phyloP scores from a whole-genome alignment of 2,113 vertebrate species.

The Casuarius casuarius region DNA sequence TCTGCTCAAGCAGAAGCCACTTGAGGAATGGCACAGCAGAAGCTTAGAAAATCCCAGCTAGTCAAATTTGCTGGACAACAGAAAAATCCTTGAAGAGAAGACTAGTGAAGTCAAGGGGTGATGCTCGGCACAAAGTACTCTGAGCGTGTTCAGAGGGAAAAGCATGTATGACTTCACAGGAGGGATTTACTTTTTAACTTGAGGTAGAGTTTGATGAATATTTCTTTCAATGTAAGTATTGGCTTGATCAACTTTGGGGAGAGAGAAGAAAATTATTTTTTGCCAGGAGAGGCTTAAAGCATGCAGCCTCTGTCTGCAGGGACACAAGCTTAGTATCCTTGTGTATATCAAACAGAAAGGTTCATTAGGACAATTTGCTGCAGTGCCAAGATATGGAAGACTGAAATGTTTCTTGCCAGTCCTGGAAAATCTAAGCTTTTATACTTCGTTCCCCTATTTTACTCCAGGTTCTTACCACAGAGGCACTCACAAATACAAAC shows the following conservation, averaged over 20 bases:
- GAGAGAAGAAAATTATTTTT: not conserved
- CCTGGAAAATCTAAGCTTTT: not conserved
- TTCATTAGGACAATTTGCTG: not conserved
- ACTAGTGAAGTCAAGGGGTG: not conserved
- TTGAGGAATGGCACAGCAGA: not conserved
- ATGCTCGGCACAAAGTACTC: not conserved
- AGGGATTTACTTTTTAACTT: not conserved
- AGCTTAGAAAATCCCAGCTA: not conserved
- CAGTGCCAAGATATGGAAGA: not conserved
- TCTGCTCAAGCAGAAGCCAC: not conserved
- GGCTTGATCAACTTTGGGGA: not conserved
- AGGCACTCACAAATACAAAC: not conserved
- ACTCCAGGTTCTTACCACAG: not conserved
- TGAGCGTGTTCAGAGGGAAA: not conserved
- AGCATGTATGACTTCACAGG: not conserved
- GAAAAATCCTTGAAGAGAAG: not conserved
- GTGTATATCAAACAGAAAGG: not conserved
- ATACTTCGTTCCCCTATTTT: not conserved
- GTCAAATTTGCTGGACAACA: not conserved
- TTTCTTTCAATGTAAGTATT: not conserved
- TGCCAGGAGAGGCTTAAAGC: not conserved
- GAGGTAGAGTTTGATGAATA: not conserved
- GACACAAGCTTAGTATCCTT: not conserved
- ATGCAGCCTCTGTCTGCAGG: not conserved
- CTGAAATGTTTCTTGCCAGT: not conserved